Base-by-base conservation (phyloP, 2,797 vertebrate genomes). In the Molossus alvarezi region DNA sequence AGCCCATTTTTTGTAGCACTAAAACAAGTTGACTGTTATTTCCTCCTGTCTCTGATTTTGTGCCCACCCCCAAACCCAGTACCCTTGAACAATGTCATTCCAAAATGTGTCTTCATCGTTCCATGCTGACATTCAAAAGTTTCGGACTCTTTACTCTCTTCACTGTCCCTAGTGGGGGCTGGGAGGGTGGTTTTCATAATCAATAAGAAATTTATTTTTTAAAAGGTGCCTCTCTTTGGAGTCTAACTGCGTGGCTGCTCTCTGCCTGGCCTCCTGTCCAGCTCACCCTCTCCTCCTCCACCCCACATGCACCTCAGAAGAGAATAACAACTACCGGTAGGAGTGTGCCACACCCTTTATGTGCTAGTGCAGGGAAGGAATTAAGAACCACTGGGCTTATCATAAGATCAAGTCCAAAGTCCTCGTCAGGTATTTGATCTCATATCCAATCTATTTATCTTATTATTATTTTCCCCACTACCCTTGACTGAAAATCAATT, bases 401-500 rank as follows among this genome's bases (percentile, higher is more conserved):
- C 57, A 1, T n/a, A 76, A 75, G 37, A 53, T 82, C 45, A 95
- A 76, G n/a, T 67, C 55, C 81, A 96, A 92, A 92, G 71, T 62
- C 67, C 33, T 72, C 45, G 6, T 69, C 77, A 92, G 25, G 53
- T 48, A 82, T 88, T 91, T 51, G 33, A 94, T 76, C 18, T 67
- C 41, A 73, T 69, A 95, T 37, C 25, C 8, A 48, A 65, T 55
- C 29, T 57, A 58, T 62, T 55, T 81, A 48, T 65, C 48, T 71
- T 88, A 62, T 76, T 76, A 55, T 62, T 81, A 85, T 64, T 80
- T 96, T 51, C 5, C 33, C 67, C 33, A 58, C 20, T 75, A 41
- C 8, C 7, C 67, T 88, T 72, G 82, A 80, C 75, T 62, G 37
- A 92, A 96, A 95, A 76, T 17, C 65, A 85, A 21, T 45, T 92